Evolutionary conservation across 2,888 invertebrate species (phyloP), one percentile per base, ranked within the genome.

Genomic region (Cyaniris semiargus): DNA sequence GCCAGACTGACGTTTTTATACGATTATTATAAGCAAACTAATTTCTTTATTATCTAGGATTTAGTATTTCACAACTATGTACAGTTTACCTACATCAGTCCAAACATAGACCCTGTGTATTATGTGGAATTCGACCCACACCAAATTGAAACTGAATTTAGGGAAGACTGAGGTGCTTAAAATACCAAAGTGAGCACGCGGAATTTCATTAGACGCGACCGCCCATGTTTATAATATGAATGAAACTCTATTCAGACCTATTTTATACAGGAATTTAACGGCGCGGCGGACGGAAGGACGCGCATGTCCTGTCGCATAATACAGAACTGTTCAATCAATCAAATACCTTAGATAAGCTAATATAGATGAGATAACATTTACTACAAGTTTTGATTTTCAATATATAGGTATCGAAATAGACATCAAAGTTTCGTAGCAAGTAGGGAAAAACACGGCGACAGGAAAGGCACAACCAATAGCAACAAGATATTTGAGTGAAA

Each of bases 181-280:
- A 66, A 66, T 66, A 27, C 27, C 66, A 6, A 66, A 66, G 66
- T 31, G 13, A 66, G 27, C 66, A 31, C 66, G 27, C 18, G 66
- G 66, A 66, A 66, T 66, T 66, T 66, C 66, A 66, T 66, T 66
- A 66, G 27, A 13, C 66, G 18, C 27, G 27, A 66, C 27, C 27
- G 66, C 27, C 66, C 60, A 66, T 66, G 66, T 66, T 53, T 66
- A 66, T 66, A 66, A 66, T 66, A 66, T 66, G 66, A 23, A 60
- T 60, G 23, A 60, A 31, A 66, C 66, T 31, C 66, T 66, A 27
- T 66, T 66, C 66, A 66, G 27, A 27, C 15, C 27, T 66, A 66
- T 27, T 66, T 66, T 66, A 66, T 66, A 27, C 66, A 27, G 13
- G 66, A 23, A 27, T 66, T 66, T 27, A n/a, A n/a, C n/a, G n/a